Evolutionary conservation across 2,797 vertebrate genomes (phyloP), one percentile per base, ranked within the genome.

Genomic region (Odontamblyopus rebecca): DNA sequence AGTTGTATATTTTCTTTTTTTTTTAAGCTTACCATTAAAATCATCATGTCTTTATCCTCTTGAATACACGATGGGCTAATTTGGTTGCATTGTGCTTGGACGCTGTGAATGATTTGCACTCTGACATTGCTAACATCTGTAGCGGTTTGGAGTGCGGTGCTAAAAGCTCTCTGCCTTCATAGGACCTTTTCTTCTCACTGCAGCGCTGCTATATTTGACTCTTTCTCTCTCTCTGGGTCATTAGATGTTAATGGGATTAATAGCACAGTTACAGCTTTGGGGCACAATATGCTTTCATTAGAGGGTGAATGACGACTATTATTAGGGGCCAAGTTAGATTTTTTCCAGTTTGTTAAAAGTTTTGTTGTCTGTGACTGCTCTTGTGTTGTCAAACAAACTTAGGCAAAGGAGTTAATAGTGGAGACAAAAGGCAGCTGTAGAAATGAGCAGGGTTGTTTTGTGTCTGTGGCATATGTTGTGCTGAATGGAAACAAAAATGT

Each of bases 191-290:
- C 78, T 83, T 84, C 69, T 77, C 59, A 35, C 72, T 76, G 32
- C 69, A 41, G n/a, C 79, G 53, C 73, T 82, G 80, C 84, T 78
- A 71, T 82, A 66, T 81, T 71, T 74, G 56, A 69, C 76, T 74
- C 74, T 75, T 63, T 78, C 68, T 63, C 77, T 63, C 77, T 88
- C 81, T 74, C 57, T 61, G 83, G 85, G 73, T 70, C 84, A 88
- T 92, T 91, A 89, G 77, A 72, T 79, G 86, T 85, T 89, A 84
- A 89, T 86, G 80, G 82, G 85, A 91, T 86, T 86, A 91, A 90
- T 89, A 87, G 75, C 82, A 86, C 82, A 88, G 82, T 73, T 74
- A 71, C 72, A 5, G 70, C 87, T 88, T 80, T 35, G 81, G 88
- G 90, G 82, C 76, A 84, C 78, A 78, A 82, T 85, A 87, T 86